These are phyloP conservation scores for Lagria hirta DNA, from an alignment of 2,888 invertebrate genomes.

Conservation along the genomic window DNA sequence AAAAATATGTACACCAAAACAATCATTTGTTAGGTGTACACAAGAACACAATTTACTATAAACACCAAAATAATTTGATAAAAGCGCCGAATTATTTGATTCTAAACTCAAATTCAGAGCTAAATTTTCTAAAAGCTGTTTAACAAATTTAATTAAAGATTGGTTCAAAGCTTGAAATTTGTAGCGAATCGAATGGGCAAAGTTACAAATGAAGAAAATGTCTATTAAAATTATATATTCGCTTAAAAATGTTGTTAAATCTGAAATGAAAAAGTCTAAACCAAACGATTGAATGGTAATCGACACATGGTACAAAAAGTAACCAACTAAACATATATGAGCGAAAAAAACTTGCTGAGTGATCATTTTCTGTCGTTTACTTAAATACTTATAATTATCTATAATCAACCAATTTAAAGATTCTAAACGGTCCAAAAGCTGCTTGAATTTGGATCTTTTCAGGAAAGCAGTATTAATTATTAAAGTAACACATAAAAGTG, in stretches of 20 bases:
- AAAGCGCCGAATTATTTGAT: too few species aligned
- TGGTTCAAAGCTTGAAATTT: constrained; percentile 1
- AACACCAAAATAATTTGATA: background rate
- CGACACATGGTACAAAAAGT: background rate
- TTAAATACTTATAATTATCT: background rate
- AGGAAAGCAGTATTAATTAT: constrained; percentile 5
- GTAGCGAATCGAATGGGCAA: background rate
- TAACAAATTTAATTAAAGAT: background rate
- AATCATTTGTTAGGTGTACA: constrained; percentile 4
- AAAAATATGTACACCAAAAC: constrained; percentile 12
- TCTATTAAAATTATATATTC: constrained; percentile 6
- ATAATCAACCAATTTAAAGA: constrained; percentile 2
- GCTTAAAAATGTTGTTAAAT: background rate
- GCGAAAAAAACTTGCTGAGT: background rate
- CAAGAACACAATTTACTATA: constrained; percentile 2
- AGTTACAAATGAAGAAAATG: constrained; percentile 7
- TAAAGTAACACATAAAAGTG: background rate
- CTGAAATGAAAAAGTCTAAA: background rate
- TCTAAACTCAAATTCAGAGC: too few species aligned
- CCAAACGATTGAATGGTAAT: background rate
- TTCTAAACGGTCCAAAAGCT: background rate
- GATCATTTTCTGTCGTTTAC: background rate
- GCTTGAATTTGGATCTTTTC: background rate
- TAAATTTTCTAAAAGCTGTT: background rate
- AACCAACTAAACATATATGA: background rate